Conservation (phyloP, 1,140 invertebrate genomes). For the Tigriopus japonicus region DNA sequence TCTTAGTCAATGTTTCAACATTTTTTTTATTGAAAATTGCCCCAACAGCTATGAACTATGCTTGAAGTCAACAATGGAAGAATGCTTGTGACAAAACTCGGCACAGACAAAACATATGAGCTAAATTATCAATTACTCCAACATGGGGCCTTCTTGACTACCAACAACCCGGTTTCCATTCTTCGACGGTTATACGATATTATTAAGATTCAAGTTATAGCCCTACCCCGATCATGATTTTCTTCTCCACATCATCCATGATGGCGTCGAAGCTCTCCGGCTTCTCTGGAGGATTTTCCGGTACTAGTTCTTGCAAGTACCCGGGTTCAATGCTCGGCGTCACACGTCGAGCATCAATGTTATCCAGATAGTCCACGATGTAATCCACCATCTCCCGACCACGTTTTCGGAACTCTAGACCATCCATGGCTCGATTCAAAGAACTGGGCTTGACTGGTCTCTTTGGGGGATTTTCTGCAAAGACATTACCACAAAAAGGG, state of each 20-base stretch:
- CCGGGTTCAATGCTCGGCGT: constrained; percentile 55
- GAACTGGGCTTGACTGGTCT: too few relatives aligned
- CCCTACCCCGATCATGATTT: constrained; percentile 87
- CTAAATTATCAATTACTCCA: constrained; percentile 11
- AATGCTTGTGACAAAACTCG: too few relatives aligned
- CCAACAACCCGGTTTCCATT: too few relatives aligned
- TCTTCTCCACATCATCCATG: constrained; percentile 79
- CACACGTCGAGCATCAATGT: constrained; percentile 53
- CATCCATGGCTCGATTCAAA: constrained; percentile 46
- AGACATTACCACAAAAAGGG: too few relatives aligned
- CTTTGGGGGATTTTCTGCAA: too few relatives aligned
- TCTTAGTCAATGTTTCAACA: too few relatives aligned
- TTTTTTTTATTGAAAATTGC: too few relatives aligned
- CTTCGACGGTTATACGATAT: too few relatives aligned
- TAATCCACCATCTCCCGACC: constrained; percentile 97
- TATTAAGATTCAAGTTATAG: neutral
- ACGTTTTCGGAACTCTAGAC: constrained; percentile 61
- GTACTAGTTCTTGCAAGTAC: constrained; percentile 64
- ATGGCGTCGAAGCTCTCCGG: constrained; percentile 78
- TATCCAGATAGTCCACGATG: constrained; percentile 84
- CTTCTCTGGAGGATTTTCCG: constrained; percentile 58
- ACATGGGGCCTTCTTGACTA: too few relatives aligned
- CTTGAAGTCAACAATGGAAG: too few relatives aligned
- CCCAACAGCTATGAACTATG: too few relatives aligned
- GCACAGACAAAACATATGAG: constrained; percentile 1